Evolutionary conservation across 2,113 vertebrate genomes (phyloP).

Genomic region (Melanerpes aurifrons): DNA sequence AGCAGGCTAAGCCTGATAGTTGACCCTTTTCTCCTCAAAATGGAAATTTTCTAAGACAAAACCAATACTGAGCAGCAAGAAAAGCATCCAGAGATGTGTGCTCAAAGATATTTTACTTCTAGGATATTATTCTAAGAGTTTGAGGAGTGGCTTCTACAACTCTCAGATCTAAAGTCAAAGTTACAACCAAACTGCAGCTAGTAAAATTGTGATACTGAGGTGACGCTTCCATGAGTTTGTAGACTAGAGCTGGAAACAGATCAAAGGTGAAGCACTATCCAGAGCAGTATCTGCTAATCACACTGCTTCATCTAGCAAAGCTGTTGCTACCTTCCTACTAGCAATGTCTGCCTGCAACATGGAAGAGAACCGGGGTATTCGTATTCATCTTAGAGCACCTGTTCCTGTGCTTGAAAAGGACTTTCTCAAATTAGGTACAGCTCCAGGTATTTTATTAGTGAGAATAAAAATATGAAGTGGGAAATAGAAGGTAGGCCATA

Average conservation of each 20-base stretch:
- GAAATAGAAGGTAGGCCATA: not conserved
- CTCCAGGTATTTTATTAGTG: not conserved
- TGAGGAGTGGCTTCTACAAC: not conserved
- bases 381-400: not conserved
- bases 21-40: not conserved
- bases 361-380: not conserved
- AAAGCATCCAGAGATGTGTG: not conserved
- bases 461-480: not conserved
- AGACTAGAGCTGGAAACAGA: not conserved
- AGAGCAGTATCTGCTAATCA: not conserved
- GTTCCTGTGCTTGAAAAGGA: not conserved
- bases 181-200: not conserved
- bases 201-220: not conserved
- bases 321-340: not conserved
- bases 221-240: not conserved
- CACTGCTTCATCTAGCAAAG: not conserved
- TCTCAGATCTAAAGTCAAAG: not conserved
- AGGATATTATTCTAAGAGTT: not conserved
- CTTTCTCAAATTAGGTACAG: not conserved
- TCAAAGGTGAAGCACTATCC: not conserved
- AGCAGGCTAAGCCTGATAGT: not conserved
- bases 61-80: not conserved
- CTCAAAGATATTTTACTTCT: not conserved
- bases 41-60: not conserved
- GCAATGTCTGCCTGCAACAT: not conserved